Conservation (phyloP, 2,797 vertebrate genomes). For the Acipenser transmontanus region DNA sequence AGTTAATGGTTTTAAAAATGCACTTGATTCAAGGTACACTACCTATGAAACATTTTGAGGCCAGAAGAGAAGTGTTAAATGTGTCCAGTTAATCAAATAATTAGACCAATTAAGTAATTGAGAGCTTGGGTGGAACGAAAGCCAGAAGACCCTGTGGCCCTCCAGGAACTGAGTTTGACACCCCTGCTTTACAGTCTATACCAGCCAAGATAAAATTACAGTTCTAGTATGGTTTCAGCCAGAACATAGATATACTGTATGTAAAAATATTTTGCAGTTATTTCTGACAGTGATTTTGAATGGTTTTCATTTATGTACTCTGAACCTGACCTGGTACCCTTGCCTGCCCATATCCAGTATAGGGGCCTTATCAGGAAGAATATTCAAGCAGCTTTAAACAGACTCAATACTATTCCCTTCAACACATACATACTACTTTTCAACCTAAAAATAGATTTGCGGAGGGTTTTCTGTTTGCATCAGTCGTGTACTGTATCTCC, state of each 20-base stretch:
- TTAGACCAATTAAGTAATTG: too few relatives aligned
- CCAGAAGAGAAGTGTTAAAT: too few relatives aligned
- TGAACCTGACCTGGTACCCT: not conserved
- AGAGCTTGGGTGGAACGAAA: too few relatives aligned
- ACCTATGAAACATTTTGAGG: too few relatives aligned
- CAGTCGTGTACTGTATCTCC: too few relatives aligned
- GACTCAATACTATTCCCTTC: not conserved
- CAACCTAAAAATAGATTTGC: not conserved
- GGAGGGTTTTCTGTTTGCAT: too few relatives aligned
- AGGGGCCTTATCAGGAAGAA: not conserved
- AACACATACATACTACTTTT: slow-evolving; percentile 4
- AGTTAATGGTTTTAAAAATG: too few relatives aligned
- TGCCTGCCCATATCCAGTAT: not conserved
- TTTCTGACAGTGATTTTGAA: not conserved
- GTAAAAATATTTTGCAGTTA: slow-evolving; percentile 3
- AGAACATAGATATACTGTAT: not conserved
- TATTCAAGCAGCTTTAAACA: not conserved
- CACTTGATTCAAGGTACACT: too few relatives aligned
- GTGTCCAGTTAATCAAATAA: too few relatives aligned
- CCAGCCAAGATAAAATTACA: not conserved
- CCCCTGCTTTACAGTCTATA: not conserved
- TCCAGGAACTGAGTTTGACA: too few relatives aligned
- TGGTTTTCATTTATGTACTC: not conserved
- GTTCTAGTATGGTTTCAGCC: not conserved
- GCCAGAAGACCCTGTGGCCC: too few relatives aligned